These are phyloP conservation scores for Heptranchias perlo DNA, from an alignment of 2,113 vertebrate species.

Conservation along the genomic window DNA sequence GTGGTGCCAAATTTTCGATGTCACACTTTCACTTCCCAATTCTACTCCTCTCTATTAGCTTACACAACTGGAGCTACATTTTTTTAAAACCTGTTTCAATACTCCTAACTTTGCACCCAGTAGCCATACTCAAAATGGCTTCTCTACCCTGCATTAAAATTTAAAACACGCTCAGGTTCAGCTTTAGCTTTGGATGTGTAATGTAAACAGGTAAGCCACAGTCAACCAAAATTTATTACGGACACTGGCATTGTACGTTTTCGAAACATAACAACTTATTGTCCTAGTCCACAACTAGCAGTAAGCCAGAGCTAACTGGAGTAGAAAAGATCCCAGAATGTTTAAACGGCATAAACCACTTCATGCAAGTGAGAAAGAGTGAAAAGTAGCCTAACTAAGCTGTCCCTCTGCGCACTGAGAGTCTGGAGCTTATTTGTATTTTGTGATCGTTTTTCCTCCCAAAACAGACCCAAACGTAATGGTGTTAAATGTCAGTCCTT, in stretches of 20 bases:
- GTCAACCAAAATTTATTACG: background rate
- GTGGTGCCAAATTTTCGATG: background rate
- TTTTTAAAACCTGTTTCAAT: background rate
- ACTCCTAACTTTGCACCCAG: background rate
- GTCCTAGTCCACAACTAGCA: slow-evolving; percentile 18
- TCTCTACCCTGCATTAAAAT: slow-evolving; percentile 16
- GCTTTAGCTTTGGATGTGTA: slow-evolving; percentile 30
- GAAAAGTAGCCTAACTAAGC: background rate
- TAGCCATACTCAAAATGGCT: background rate
- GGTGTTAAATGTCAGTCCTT: slow-evolving; percentile 27
- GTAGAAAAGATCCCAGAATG: slow-evolving; percentile 8
- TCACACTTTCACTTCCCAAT: background rate
- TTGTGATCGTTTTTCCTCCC: background rate
- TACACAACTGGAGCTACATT: background rate
- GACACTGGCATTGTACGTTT: background rate
- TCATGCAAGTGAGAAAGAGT: slow-evolving; percentile 13
- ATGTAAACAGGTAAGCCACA: slow-evolving; percentile 3
- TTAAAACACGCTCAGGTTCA: background rate
- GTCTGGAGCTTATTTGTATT: slow-evolving; percentile 4
- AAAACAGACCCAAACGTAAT: slow-evolving; percentile 33
- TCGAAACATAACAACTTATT: background rate
- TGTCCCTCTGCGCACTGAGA: background rate
- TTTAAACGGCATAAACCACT: slow-evolving; percentile 9
- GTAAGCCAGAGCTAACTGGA: background rate
- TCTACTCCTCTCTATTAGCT: background rate